Percentiles rank a stretch among this genome's conserved stretches.
Evolutionary conservation across 2,888 invertebrate species (phyloP).

Genomic region (Leptinotarsa haldemani): DNA sequence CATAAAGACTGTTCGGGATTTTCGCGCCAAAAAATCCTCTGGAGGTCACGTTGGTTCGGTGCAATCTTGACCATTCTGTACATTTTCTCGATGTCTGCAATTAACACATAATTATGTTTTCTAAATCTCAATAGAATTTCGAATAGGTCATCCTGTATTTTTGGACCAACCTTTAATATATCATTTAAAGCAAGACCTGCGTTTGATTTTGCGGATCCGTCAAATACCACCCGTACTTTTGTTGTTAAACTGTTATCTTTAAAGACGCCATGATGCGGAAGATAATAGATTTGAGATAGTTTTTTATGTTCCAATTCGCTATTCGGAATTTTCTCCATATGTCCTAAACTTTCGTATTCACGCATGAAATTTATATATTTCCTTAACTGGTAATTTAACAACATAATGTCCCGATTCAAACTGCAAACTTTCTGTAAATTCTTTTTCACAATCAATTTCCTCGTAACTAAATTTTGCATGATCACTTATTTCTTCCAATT

Average conservation of each 20-base stretch:
- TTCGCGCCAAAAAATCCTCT: slow-evolving; percentile 28
- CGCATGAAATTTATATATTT: slow-evolving; percentile 2
- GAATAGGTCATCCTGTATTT: slow-evolving; percentile 47
- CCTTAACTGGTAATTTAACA: slow-evolving; percentile 1
- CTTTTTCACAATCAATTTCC: neutral
- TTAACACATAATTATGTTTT: slow-evolving; percentile 16
- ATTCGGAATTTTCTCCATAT: neutral
- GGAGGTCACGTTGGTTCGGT: slow-evolving; percentile 18
- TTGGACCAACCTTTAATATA: slow-evolving; percentile 41
- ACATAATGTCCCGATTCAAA: slow-evolving; percentile 3
- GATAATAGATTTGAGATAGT: slow-evolving; percentile 20
- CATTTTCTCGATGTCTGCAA: slow-evolving; percentile 31
- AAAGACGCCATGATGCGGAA: slow-evolving; percentile 52
- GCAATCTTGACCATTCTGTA: slow-evolving; percentile 23
- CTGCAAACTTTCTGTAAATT: neutral
- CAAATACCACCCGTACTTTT: slow-evolving; percentile 51
- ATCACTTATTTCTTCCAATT: neutral
- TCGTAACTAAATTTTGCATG: slow-evolving; percentile 8
- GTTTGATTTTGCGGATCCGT: slow-evolving; percentile 42
- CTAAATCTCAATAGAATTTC: slow-evolving; percentile 47
- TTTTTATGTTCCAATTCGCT: neutral
- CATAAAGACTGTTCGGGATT: neutral
- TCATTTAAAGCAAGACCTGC: slow-evolving; percentile 47
- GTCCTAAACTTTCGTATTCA: neutral
- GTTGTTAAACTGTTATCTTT: slow-evolving; percentile 49